These are phyloP conservation scores for Bombus cullumanus DNA, from an alignment of 1,140 invertebrate genomes.

Conservation along the genomic window DNA sequence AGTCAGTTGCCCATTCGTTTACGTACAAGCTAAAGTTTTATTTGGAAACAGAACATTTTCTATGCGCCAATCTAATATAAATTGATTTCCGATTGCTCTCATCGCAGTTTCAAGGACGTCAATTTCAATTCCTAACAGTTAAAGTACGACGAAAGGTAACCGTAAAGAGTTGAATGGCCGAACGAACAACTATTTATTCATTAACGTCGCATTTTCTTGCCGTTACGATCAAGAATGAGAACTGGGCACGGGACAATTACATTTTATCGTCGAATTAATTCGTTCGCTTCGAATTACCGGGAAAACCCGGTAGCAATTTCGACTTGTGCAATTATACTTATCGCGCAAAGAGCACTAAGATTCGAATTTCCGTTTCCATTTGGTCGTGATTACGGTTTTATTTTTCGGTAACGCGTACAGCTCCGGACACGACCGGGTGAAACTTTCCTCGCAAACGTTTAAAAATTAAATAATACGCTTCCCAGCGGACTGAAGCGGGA, in stretches of 20 bases:
- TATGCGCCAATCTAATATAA: not conserved
- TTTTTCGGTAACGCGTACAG: not conserved
- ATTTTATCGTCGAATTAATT: slow-evolving; percentile 20
- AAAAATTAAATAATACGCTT: slow-evolving; percentile 13
- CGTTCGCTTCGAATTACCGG: slow-evolving; percentile 3
- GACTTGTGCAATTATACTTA: slow-evolving; percentile 6
- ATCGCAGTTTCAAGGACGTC: not conserved
- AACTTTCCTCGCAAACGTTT: not conserved
- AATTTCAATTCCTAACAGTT: not conserved
- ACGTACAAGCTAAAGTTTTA: not conserved
- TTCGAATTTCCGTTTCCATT: not conserved
- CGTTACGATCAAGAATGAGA: not conserved
- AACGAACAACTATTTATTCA: not conserved
- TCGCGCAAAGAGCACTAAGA: not conserved
- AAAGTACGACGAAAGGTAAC: not conserved
- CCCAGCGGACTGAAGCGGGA: not conserved
- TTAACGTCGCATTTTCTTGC: not conserved
- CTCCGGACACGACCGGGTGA: no score
- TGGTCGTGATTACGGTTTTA: not conserved
- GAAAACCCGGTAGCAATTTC: not conserved
- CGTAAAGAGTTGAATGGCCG: not conserved
- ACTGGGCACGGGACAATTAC: not conserved
- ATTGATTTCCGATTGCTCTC: not conserved
- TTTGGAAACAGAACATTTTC: not conserved
- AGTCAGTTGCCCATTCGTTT: no score